phyloP scores from a whole-genome alignment of 2,888 invertebrate genomes.

The Koerneria pararmatus region DNA sequence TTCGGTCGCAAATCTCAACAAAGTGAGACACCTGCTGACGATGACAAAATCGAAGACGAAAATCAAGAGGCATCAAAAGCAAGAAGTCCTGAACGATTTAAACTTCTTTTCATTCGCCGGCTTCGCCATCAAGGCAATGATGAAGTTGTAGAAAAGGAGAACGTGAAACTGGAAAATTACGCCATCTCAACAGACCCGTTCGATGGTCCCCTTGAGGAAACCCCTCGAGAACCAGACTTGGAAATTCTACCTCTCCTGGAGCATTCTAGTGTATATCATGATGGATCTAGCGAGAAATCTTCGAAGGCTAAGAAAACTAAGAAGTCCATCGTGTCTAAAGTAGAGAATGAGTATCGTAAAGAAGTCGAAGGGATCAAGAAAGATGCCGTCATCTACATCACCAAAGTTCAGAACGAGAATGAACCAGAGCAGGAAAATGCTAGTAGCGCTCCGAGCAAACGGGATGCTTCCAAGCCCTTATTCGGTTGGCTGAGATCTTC shows the following conservation, averaged over 20 bases:
- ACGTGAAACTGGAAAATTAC: constrained; percentile 17
- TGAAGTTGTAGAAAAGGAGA: constrained; percentile 14
- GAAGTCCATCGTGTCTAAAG: constrained; percentile 7
- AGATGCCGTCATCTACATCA: constrained; percentile 15
- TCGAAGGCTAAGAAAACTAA: constrained; percentile 11
- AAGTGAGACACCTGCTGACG: too few relatives aligned
- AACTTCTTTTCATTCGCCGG: too few relatives aligned
- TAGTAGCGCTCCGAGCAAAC: background rate
- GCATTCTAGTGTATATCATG: constrained; percentile 11
- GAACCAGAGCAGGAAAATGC: constrained; percentile 12
- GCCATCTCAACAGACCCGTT: constrained; percentile 9
- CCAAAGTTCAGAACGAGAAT: constrained; percentile 17
- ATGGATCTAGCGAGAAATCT: constrained; percentile 13
- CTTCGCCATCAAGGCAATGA: constrained; percentile 17
- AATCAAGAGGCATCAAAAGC: too few relatives aligned
- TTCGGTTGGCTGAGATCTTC: constrained; percentile 16
- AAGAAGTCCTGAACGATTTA: too few relatives aligned
- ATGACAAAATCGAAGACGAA: too few relatives aligned
- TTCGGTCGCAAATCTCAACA: too few relatives aligned
- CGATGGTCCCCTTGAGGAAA: constrained; percentile 16
- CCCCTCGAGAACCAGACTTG: constrained; percentile 14
- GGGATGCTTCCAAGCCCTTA: constrained; percentile 10
- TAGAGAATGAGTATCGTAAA: background rate
- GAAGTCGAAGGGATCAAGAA: background rate
- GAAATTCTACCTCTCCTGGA: constrained; percentile 12